Conservation (phyloP, 2,888 invertebrate species). For the Noctua pronuba region DNA sequence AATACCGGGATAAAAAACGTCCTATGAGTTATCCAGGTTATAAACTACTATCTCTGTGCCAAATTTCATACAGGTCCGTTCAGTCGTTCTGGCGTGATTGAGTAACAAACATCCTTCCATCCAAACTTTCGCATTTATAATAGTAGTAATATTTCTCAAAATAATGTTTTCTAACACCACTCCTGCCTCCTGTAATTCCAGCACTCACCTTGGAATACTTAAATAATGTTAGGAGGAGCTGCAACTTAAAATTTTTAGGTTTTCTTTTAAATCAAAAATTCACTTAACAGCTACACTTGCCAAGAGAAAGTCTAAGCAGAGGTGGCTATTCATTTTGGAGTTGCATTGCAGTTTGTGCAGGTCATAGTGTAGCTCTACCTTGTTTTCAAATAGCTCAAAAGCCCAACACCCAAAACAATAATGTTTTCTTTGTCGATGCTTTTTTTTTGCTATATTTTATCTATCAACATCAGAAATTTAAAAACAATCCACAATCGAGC, state of each 20-base stretch:
- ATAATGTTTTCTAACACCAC: background rate
- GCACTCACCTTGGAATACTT: background rate
- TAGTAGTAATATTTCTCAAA: background rate
- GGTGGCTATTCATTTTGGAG: background rate
- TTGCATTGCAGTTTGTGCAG: background rate
- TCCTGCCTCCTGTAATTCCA: background rate
- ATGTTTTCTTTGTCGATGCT: background rate
- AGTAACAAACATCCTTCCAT: background rate
- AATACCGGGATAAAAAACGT: background rate
- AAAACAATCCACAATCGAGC: background rate
- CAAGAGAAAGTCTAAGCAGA: background rate
- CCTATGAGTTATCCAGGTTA: background rate
- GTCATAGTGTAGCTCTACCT: background rate
- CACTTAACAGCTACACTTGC: background rate
- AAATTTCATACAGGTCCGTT: background rate
- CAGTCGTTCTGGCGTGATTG: background rate
- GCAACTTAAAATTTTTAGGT: background rate
- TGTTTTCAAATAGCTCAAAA: constrained; percentile 11
- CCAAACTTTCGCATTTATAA: background rate
- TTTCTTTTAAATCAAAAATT: background rate
- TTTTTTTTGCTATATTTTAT: background rate
- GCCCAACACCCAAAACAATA: background rate
- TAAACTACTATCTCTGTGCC: background rate
- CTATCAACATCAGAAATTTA: constrained; percentile 33
- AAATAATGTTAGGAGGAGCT: background rate